Conservation (phyloP, 1,140 invertebrate species). For the Pseudomyrmex sp. region DNA sequence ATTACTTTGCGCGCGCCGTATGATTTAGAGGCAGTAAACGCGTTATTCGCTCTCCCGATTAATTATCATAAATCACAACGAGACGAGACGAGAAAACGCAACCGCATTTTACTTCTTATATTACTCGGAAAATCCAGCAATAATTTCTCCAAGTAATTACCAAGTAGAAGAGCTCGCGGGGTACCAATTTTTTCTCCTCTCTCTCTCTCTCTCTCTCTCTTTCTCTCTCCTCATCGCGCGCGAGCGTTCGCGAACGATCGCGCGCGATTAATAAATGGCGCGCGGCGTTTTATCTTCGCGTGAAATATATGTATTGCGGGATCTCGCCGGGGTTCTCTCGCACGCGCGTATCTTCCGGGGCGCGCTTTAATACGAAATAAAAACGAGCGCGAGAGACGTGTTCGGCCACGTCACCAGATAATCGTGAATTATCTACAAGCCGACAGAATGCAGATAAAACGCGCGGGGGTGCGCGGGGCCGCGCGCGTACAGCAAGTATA, state of each 20-base stretch:
- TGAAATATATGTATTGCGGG: constrained; percentile 35
- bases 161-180: constrained; percentile 35
- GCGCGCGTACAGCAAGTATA: neutral
- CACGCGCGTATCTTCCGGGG: constrained; percentile 51
- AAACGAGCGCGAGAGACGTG: constrained; percentile 68
- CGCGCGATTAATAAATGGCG: constrained; percentile 70
- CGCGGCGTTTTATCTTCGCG: constrained; percentile 52
- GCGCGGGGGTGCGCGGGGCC: neutral
- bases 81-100: neutral
- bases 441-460: constrained; percentile 59
- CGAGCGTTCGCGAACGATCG: constrained; percentile 60
- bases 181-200: neutral
- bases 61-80: constrained; percentile 44
- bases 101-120: neutral
- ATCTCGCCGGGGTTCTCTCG: constrained; percentile 24
- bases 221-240: neutral
- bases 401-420: constrained; percentile 71
- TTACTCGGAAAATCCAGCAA: constrained; percentile 59
- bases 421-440: constrained; percentile 70
- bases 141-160: constrained; percentile 60
- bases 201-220: neutral
- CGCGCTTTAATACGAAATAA: constrained; percentile 66
- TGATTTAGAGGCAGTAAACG: constrained; percentile 53
- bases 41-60: constrained; percentile 18
- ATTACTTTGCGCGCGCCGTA: constrained; percentile 9